Percentiles rank a stretch among this genome's conserved stretches.
These are phyloP conservation scores for Centruroides sculpturatus DNA, from an alignment of 1,140 invertebrate genomes.

Conservation along the genomic window DNA sequence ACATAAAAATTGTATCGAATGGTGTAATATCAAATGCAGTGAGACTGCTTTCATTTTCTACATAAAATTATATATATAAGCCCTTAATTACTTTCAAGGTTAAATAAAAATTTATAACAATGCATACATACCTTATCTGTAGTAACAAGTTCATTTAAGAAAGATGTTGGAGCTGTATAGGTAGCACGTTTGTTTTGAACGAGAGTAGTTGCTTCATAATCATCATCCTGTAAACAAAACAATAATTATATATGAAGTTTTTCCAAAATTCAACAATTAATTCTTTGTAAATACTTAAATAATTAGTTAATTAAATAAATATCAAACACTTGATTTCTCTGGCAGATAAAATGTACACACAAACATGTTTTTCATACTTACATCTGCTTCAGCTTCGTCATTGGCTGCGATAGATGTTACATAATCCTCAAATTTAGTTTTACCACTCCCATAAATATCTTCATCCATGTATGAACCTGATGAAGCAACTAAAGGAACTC, in stretches of 20 bases:
- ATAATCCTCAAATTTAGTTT: constrained; percentile 80
- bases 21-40: too few relatives aligned
- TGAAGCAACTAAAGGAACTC: constrained; percentile 11
- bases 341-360: too few relatives aligned
- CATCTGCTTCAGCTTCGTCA: constrained; percentile 58
- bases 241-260: too few relatives aligned
- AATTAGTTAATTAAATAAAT: too few relatives aligned
- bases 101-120: too few relatives aligned
- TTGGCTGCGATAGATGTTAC: constrained; percentile 90
- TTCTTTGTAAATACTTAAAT: too few relatives aligned
- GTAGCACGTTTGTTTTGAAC: constrained; percentile 47
- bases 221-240: constrained; percentile 53
- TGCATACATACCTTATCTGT: constrained; percentile 40
- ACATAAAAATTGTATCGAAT: too few relatives aligned
- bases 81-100: too few relatives aligned
- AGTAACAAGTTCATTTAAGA: constrained; percentile 78
- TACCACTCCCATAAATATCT: constrained; percentile 72
- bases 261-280: too few relatives aligned
- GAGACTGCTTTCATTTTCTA: too few relatives aligned
- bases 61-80: too few relatives aligned
- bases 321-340: too few relatives aligned
- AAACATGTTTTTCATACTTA: constrained; percentile 26
- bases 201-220: constrained; percentile 51
- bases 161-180: constrained; percentile 69
- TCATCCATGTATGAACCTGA: constrained; percentile 53